Percentiles rank a stretch among this genome's conserved stretches.
phyloP scores from a whole-genome alignment of 2,888 invertebrate genomes.

The Melanostoma scalare region DNA sequence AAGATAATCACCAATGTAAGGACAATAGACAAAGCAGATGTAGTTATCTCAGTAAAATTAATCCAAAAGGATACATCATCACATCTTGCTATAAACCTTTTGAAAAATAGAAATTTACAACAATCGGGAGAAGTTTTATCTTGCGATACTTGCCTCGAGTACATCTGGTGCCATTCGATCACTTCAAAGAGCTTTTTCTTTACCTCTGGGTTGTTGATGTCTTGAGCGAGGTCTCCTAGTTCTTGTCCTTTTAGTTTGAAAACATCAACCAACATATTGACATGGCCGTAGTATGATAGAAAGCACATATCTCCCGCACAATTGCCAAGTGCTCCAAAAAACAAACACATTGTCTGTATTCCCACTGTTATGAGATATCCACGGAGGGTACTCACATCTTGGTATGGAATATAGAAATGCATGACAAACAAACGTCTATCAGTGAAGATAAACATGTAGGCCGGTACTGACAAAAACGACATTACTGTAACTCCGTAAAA shows the following conservation, averaged over 20 bases:
- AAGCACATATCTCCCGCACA: constrained; percentile 69
- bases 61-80: constrained; percentile 38
- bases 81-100: constrained; percentile 15
- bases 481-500: constrained; percentile 33
- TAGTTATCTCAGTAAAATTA: constrained; percentile 54
- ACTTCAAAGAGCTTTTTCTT: constrained; percentile 42
- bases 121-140: not conserved
- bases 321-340: constrained; percentile 67
- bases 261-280: constrained; percentile 55
- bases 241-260: constrained; percentile 60
- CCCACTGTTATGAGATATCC: constrained; percentile 66
- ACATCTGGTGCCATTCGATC: constrained; percentile 71
- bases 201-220: not conserved
- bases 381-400: constrained; percentile 49
- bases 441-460: constrained; percentile 29
- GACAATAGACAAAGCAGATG: constrained; percentile 50
- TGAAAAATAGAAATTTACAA: not conserved
- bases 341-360: constrained; percentile 50
- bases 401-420: constrained; percentile 66
- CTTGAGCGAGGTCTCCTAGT: constrained; percentile 22
- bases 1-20: constrained; percentile 54
- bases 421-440: constrained; percentile 56
- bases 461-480: constrained; percentile 29
- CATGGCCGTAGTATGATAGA: constrained; percentile 59
- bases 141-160: constrained; percentile 37